These are phyloP conservation scores for Pedionomus torquatus DNA, from an alignment of 2,113 vertebrate genomes.

Conservation along the genomic window DNA sequence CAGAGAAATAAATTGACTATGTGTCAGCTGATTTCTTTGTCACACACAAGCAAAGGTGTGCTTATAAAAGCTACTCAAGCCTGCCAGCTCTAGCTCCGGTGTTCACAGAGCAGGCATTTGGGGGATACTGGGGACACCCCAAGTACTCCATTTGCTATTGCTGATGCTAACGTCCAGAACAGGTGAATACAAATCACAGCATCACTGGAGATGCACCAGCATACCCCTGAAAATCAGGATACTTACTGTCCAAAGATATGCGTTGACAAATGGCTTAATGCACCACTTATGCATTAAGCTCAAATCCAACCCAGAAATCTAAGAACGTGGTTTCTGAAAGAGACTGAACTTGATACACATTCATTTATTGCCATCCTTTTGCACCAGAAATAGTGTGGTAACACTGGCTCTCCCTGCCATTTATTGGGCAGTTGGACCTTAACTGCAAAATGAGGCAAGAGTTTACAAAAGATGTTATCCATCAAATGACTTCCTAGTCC, in stretches of 20 bases:
- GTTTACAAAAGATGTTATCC: not conserved
- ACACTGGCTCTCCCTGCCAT: not conserved
- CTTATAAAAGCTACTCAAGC: not conserved
- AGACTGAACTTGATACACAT: not conserved
- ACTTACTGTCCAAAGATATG: not conserved
- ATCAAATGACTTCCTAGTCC: not conserved
- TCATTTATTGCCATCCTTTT: not conserved
- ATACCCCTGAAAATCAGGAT: not conserved
- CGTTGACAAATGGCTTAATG: not conserved
- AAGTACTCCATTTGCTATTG: not conserved
- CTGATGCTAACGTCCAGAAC: not conserved
- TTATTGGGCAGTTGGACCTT: not conserved
- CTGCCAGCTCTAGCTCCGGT: not conserved
- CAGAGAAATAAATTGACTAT: not conserved
- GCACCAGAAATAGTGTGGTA: rapidly evolving
- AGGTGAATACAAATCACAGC: not conserved
- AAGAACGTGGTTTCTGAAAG: not conserved
- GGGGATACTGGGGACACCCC: not conserved
- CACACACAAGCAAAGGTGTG: not conserved
- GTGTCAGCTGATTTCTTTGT: not conserved
- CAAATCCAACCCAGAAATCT: not conserved
- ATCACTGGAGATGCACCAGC: not conserved
- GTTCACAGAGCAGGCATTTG: not conserved
- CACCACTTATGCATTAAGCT: not conserved
- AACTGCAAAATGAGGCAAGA: not conserved